Evolutionary conservation across 2,113 vertebrate genomes (phyloP), one percentile per base, ranked within the genome.

Genomic region (Lagopus muta): DNA sequence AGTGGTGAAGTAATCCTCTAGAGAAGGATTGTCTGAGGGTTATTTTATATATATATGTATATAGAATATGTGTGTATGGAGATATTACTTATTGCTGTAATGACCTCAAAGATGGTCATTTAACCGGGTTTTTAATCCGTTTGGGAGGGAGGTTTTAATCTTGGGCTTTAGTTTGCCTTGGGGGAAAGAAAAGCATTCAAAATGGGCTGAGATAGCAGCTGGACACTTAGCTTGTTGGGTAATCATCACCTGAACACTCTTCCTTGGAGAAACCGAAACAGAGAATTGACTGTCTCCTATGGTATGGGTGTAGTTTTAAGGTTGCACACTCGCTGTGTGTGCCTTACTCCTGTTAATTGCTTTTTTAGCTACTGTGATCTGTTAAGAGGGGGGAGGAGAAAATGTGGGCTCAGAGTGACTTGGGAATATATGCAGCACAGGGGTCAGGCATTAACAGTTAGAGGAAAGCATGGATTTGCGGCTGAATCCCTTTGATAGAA

Each of bases 231-330:
- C 62, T 32, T 75, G 40, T 89, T 93, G 64, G 60, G 94, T 95
- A 88, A 87, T 93, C 82, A 88, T 92, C 82, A 83, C 86, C 94
- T 95, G 70, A 92, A 78, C 50, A 34, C 67, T 80, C 88, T 92
- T 94, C 28, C 78, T 74, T 79, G 73, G 34, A 82, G 92, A 82
- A 47, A 65, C 50, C 55, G 3, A 47, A 92, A 65, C 38, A 75
- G 42, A 64, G 62, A 72, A 84, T 87, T 93, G 92, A 82, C 57
- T 57, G 64, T 89, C 67, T 90, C 18, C 85, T 32, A 40, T 78
- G 32, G 66, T 54, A 40, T 15, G n/a, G 36, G n/a, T 92, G 64
- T 62, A 38, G 5, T 88, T 66, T 86, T 90, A 66, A 80, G 71
- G 81, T 11, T 40, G 42, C 61, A 57, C 9, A 24, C 20, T 11